Percentiles rank a stretch among this genome's conserved stretches.
These are phyloP conservation scores for Helarctos malayanus DNA, from an alignment of 2,797 vertebrate species.

Conservation along the genomic window DNA sequence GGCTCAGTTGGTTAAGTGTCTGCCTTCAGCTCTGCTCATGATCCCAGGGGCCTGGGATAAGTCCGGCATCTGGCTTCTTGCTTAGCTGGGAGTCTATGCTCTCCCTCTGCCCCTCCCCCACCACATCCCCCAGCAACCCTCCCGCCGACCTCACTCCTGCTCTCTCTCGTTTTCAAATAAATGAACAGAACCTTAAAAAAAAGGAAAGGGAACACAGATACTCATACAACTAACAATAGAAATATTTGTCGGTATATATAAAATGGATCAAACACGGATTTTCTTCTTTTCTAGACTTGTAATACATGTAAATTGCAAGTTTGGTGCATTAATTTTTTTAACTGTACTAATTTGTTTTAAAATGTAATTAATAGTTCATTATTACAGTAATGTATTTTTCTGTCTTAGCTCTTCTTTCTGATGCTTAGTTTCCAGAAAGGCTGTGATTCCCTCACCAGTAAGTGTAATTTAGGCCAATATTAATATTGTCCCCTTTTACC, in stretches of 20 bases:
- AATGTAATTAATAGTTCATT: neutral
- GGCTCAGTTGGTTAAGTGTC: neutral
- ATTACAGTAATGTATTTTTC: neutral
- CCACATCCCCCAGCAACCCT: no score
- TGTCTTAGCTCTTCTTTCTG: neutral
- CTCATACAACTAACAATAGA: neutral
- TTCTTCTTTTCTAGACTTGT: conserved; percentile 25
- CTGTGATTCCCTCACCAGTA: conserved; percentile 14
- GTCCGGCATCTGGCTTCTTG: neutral
- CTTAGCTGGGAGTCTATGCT: neutral
- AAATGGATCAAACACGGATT: neutral
- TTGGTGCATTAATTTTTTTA: neutral
- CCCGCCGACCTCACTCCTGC: fast-evolving
- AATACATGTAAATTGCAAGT: neutral
- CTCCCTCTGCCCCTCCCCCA: neutral
- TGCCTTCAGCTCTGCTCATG: neutral
- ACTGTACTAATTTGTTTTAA: neutral
- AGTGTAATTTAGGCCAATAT: neutral
- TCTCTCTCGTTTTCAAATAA: neutral
- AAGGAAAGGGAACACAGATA: neutral
- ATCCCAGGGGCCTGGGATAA: neutral
- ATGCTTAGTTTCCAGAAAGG: neutral
- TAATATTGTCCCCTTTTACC: neutral
- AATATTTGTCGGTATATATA: neutral
- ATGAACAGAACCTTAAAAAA: neutral